phyloP scores from a whole-genome alignment of 2,797 vertebrate species.

The Darevskia mixta region DNA sequence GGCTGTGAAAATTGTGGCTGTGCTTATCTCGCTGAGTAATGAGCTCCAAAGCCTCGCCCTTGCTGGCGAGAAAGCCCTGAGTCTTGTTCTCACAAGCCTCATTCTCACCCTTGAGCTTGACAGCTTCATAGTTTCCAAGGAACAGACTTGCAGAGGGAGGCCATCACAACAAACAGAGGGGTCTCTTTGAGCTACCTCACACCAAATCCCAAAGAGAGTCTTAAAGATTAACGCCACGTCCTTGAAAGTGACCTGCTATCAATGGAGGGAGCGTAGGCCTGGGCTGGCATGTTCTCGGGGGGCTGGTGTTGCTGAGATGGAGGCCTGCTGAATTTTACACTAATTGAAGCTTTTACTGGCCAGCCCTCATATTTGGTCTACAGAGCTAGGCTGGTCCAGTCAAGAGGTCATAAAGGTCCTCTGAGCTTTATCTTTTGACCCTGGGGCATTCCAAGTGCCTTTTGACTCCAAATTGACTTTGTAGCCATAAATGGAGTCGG shows the following conservation, averaged over 20 bases:
- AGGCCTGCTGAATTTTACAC: not conserved
- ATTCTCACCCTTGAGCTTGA: constrained; percentile 37
- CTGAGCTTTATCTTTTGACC: constrained; percentile 16
- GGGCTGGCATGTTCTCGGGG: not conserved
- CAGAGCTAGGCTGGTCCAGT: not conserved
- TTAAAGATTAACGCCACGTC: constrained; percentile 32
- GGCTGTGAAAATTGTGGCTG: not conserved
- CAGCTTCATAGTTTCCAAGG: constrained; percentile 50
- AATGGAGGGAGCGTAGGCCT: constrained; percentile 4
- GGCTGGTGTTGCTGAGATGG: rapidly evolving
- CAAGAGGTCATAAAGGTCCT: constrained; percentile 13
- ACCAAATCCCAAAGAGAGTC: constrained; percentile 22
- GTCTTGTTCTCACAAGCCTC: constrained; percentile 38
- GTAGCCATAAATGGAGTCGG: constrained; percentile 6
- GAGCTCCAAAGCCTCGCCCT: constrained; percentile 36
- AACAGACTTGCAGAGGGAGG: constrained; percentile 7
- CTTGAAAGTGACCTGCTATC: constrained; percentile 28
- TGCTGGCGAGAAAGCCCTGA: constrained; percentile 26
- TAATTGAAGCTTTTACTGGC: constrained; percentile 46
- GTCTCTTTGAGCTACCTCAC: constrained; percentile 36
- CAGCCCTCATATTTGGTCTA: constrained; percentile 21
- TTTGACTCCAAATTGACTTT: constrained; percentile 34
- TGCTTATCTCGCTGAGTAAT: constrained; percentile 45
- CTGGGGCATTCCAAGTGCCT: constrained; percentile 5
- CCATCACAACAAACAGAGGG: constrained; percentile 19